Evolutionary conservation across 1,140 invertebrate genomes (phyloP).

Genomic region (Cryptotermes secundus): DNA sequence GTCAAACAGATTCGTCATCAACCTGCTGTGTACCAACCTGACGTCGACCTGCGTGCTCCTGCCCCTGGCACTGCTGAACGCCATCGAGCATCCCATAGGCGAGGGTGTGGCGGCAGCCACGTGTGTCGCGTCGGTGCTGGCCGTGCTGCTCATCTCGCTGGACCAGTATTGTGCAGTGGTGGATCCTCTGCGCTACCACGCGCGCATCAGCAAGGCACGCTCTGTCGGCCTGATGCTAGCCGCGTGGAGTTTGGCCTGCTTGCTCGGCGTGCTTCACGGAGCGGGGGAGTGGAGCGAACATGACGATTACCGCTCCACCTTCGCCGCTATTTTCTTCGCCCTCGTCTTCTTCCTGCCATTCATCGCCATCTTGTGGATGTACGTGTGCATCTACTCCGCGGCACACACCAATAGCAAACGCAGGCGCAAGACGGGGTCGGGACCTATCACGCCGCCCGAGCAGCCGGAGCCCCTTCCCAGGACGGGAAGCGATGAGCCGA

Average conservation of each 20-base stretch:
- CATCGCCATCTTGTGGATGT: slow-evolving; percentile 54
- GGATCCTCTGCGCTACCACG: slow-evolving; percentile 80
- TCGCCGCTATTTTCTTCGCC: slow-evolving; percentile 37
- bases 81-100: slow-evolving; percentile 32
- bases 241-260: not conserved
- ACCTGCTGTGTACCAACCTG: slow-evolving; percentile 65
- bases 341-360: slow-evolving; percentile 51
- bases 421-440: slow-evolving; percentile 52
- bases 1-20: slow-evolving; percentile 70
- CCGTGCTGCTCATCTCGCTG: slow-evolving; percentile 76
- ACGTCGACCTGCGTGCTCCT: slow-evolving; percentile 61
- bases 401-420: slow-evolving; percentile 55
- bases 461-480: not conserved
- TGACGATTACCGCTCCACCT: slow-evolving; percentile 23
- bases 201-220: slow-evolving; percentile 55
- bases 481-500: no score
- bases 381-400: slow-evolving; percentile 53
- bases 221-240: not conserved
- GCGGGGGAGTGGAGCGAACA: not conserved
- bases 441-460: not conserved
- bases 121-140: slow-evolving; percentile 60
- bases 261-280: slow-evolving; percentile 20
- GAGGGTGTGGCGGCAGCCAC: slow-evolving; percentile 55
- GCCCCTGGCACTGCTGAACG: slow-evolving; percentile 57
- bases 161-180: slow-evolving; percentile 87